These are phyloP conservation scores for Amphimedon queenslandica DNA, from an alignment of 37 sponge, comb jelly and placozoan genomes.

Conservation along the genomic window DNA sequence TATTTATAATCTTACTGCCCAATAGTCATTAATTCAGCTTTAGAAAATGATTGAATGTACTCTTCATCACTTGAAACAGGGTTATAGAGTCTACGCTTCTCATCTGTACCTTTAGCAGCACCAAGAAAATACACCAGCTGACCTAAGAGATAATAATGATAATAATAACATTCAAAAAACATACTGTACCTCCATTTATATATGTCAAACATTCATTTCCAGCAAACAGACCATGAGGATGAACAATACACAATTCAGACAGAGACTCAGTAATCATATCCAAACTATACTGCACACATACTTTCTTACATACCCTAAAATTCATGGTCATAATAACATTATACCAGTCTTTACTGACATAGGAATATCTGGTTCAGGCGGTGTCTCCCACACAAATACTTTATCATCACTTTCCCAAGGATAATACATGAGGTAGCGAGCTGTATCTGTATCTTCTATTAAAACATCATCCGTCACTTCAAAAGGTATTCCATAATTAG, in stretches of 20 bases:
- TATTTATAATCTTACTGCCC: no score
- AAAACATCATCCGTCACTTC: background rate
- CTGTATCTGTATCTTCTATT: background rate
- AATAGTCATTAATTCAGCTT: background rate
- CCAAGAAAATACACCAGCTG: conserved; percentile 18
- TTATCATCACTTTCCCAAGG: conserved; percentile 12
- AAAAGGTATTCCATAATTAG: background rate
- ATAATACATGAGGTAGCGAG: background rate
- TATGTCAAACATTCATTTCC: conserved; percentile 10
- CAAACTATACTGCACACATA: background rate
- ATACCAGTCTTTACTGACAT: background rate
- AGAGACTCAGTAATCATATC: background rate
- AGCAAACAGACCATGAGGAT: conserved; percentile 9
- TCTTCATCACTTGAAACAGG: background rate
- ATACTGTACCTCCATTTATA: conserved; percentile 5
- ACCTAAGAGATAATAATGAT: background rate
- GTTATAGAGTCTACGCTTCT: background rate
- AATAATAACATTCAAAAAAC: background rate
- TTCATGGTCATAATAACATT: background rate
- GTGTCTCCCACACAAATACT: background rate
- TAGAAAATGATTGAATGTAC: background rate
- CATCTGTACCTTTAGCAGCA: background rate
- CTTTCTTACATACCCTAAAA: background rate
- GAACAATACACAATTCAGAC: background rate
- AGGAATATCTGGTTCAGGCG: background rate